Conservation (phyloP, 2,888 invertebrate species). For the Pseudanteris insignis region DNA sequence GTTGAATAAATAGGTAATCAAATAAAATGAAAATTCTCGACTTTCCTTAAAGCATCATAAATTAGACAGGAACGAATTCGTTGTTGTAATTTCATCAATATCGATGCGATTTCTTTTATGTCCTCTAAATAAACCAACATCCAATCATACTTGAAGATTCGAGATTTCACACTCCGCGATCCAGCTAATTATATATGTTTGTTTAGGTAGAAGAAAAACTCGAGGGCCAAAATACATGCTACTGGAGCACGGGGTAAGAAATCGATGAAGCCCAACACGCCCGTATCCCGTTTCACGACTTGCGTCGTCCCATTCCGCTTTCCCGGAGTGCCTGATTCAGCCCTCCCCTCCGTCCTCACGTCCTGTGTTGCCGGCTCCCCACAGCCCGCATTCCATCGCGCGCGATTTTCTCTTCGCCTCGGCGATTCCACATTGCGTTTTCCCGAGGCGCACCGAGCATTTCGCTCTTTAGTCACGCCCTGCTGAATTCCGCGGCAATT, state of each 20-base stretch:
- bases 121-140: no score
- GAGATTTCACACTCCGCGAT: constrained; percentile 24
- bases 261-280: constrained; percentile 63
- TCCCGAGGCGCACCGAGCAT: constrained; percentile 48
- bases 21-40: no score
- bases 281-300: constrained; percentile 41
- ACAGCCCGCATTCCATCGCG: constrained; percentile 14
- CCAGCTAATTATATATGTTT: constrained; percentile 28
- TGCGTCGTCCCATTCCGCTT: constrained; percentile 41
- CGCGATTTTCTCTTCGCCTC: constrained; percentile 44
- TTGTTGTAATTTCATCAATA: neutral
- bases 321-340: constrained; percentile 12
- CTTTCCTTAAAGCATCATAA: no score
- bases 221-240: constrained; percentile 52
- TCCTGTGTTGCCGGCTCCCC: neutral
- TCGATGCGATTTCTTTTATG: neutral
- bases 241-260: constrained; percentile 64
- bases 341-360: constrained; percentile 25
- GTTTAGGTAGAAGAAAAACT: constrained; percentile 24
- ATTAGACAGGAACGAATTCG: no score
- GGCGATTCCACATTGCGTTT: constrained; percentile 38
- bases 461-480: constrained; percentile 56
- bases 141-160: no score
- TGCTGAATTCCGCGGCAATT: constrained; percentile 48
- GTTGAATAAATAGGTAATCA: no score